Conservation (phyloP, 2,113 vertebrate species). For the western clawed frog (Xenopus tropicalis) region DNA sequence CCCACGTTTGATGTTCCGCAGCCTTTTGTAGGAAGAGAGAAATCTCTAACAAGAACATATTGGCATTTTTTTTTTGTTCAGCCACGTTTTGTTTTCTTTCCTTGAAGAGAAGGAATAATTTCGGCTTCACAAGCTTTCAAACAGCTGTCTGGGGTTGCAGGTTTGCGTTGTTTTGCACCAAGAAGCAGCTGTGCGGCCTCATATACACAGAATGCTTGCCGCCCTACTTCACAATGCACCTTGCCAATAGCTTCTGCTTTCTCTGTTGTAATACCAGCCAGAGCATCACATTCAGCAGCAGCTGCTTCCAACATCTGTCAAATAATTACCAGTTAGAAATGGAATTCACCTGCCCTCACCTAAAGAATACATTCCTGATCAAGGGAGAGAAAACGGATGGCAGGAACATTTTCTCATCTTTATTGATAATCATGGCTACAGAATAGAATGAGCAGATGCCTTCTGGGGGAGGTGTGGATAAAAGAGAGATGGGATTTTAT, state of each 20-base stretch:
- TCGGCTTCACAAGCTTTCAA: constrained; percentile 53
- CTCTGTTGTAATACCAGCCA: constrained; percentile 54
- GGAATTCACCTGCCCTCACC: constrained; percentile 68
- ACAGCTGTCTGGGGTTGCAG: constrained; percentile 52
- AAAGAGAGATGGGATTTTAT: constrained; percentile 45
- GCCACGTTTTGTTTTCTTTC: not conserved
- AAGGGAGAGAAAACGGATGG: constrained; percentile 64
- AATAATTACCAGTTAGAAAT: constrained; percentile 64
- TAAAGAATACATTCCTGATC: constrained; percentile 65
- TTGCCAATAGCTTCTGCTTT: constrained; percentile 59
- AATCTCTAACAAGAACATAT: constrained; percentile 39
- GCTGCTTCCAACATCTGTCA: constrained; percentile 65
- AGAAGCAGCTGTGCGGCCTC: constrained; percentile 58
- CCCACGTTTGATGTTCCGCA: not conserved
- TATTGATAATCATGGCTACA: constrained; percentile 63
- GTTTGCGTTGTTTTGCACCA: constrained; percentile 52
- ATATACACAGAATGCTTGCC: constrained; percentile 53
- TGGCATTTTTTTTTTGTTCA: constrained; percentile 11
- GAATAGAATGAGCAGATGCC: constrained; percentile 62
- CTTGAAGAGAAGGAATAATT: constrained; percentile 46
- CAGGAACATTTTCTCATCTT: constrained; percentile 59
- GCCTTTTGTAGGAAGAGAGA: constrained; percentile 14
- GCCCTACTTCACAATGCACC: constrained; percentile 57
- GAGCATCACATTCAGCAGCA: constrained; percentile 54
- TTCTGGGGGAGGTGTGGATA: constrained; percentile 59